Evolutionary conservation across 2,797 vertebrate genomes (phyloP).

Genomic region (Pantherophis vulpinus): DNA sequence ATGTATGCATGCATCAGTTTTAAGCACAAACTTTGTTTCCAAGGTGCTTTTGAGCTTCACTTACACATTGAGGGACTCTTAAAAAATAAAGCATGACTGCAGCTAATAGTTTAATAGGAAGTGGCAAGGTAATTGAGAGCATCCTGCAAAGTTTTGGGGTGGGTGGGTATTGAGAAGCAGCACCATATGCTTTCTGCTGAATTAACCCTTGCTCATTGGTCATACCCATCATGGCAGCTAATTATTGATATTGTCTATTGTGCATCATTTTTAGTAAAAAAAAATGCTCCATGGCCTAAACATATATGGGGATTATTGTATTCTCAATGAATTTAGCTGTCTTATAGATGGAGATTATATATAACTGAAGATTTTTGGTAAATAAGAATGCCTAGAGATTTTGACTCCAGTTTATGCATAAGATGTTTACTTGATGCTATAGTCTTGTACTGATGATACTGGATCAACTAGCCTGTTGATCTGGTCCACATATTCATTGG

Average conservation of each 20-base stretch:
- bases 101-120: neutral
- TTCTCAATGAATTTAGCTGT: neutral
- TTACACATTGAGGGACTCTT: neutral
- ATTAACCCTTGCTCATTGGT: neutral
- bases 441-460: neutral
- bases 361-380: neutral
- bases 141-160: neutral
- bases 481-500: neutral
- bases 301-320: neutral
- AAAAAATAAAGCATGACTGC: neutral
- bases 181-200: neutral
- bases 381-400: neutral
- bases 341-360: neutral
- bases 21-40: neutral
- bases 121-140: neutral
- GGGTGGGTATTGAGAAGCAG: neutral
- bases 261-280: neutral
- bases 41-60: neutral
- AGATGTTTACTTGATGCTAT: neutral
- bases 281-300: neutral
- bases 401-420: neutral
- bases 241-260: neutral
- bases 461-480: neutral
- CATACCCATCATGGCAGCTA: neutral
- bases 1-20: neutral